These are phyloP conservation scores for Danio kyathit DNA, from an alignment of 2,797 vertebrate genomes.

Conservation along the genomic window DNA sequence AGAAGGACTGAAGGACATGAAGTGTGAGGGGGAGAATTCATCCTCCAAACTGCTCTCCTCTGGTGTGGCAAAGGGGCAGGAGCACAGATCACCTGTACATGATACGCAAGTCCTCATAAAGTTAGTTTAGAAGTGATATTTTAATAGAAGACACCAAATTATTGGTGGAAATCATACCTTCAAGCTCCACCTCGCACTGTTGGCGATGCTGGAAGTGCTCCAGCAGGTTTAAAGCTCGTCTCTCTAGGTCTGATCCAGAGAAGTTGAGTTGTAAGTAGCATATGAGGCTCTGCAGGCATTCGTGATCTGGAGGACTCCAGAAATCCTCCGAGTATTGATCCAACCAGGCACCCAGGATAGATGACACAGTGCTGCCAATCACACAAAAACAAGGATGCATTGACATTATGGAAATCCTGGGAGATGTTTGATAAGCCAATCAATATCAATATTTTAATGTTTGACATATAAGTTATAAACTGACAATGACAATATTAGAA, in stretches of 20 bases:
- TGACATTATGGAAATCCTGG: background rate
- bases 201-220: constrained; percentile 85
- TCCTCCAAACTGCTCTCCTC: constrained; percentile 79
- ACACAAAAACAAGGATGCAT: background rate
- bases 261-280: constrained; percentile 86
- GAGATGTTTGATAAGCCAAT: background rate
- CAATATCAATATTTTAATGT: background rate
- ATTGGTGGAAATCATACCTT: constrained; percentile 68
- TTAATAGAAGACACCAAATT: background rate
- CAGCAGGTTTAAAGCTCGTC: constrained; percentile 84
- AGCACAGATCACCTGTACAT: constrained; percentile 64
- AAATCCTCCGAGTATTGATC: constrained; percentile 91
- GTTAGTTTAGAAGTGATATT: background rate
- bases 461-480: too few species aligned
- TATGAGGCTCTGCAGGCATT: constrained; percentile 86
- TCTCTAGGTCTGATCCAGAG: constrained; percentile 86
- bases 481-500: too few species aligned
- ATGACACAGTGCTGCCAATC: constrained; percentile 83
- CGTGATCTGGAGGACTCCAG: constrained; percentile 83
- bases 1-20: constrained; percentile 81
- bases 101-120: background rate
- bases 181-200: constrained; percentile 70
- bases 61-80: constrained; percentile 76
- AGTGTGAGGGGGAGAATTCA: constrained; percentile 70
- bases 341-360: constrained; percentile 89